Percentiles rank a stretch among this genome's conserved stretches.
Conservation (phyloP, 2,797 vertebrate genomes). For the Pseudotriccus pelzelni region DNA sequence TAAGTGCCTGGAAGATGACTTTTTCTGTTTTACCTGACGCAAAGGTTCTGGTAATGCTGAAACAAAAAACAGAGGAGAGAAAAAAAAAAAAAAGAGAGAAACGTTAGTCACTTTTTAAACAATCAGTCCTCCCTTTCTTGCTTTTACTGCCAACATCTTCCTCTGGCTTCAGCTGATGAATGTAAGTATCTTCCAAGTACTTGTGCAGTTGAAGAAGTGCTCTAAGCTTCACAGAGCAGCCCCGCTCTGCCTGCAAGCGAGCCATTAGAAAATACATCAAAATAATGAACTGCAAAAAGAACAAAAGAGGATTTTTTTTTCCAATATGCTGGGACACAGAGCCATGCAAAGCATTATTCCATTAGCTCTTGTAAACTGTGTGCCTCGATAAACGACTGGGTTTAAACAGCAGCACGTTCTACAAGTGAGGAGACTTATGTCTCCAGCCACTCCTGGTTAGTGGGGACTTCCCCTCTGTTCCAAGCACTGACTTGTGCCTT, state of each 20-base stretch:
- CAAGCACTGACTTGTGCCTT: background rate
- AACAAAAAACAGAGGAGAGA: constrained; percentile 14
- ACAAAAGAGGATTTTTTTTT: rapidly evolving
- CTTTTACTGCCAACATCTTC: background rate
- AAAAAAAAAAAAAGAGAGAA: background rate
- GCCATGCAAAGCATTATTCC: background rate
- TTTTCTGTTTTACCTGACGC: constrained; percentile 99
- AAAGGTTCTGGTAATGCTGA: constrained; percentile 96
- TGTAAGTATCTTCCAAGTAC: background rate
- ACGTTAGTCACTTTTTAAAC: constrained; percentile 29
- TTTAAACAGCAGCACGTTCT: background rate
- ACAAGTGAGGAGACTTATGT: rapidly evolving
- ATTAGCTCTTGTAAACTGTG: background rate
- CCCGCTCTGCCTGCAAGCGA: background rate
- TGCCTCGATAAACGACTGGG: background rate
- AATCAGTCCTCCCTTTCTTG: background rate
- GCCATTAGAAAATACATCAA: background rate
- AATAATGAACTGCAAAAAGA: background rate
- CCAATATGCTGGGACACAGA: background rate
- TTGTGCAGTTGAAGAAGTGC: background rate
- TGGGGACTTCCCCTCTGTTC: background rate
- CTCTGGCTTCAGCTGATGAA: background rate
- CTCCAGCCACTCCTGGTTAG: background rate
- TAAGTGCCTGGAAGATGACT: constrained; percentile 97
- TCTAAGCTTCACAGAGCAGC: background rate